These are phyloP conservation scores for Pundamilia nyererei DNA, from an alignment of 2,113 vertebrate genomes.

Conservation along the genomic window DNA sequence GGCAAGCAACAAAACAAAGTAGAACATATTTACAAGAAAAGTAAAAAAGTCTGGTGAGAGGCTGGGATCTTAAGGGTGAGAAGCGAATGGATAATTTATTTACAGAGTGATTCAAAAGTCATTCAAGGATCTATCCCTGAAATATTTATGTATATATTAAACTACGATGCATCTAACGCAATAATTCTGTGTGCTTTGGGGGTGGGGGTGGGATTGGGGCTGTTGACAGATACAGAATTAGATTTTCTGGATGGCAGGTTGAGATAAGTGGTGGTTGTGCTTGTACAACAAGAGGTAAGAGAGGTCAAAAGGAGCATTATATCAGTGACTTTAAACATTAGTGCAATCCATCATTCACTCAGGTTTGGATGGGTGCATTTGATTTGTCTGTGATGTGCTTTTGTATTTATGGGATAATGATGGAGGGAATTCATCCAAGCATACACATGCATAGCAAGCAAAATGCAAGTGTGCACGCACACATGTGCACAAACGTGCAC, in stretches of 20 bases:
- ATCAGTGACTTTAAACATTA: not conserved
- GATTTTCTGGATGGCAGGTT: slow-evolving; percentile 20
- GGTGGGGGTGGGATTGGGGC: not conserved
- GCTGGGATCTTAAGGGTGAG: not conserved
- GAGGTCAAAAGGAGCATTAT: slow-evolving; percentile 21
- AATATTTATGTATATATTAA: slow-evolving; percentile 13
- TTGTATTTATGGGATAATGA: slow-evolving; percentile 10
- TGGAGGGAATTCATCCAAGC: not conserved
- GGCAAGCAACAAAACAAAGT: not conserved
- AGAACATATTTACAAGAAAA: slow-evolving; percentile 5
- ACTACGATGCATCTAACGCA: not conserved
- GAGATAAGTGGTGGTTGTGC: slow-evolving; percentile 19
- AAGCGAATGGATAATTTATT: not conserved
- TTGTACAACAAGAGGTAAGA: not conserved
- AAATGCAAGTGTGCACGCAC: not conserved
- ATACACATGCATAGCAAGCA: not conserved
- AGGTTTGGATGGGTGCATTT: not conserved
- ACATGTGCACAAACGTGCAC: not conserved
- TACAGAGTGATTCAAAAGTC: not conserved
- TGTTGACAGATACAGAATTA: slow-evolving; percentile 25
- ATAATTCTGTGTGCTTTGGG: not conserved
- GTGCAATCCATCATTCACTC: slow-evolving; percentile 25
- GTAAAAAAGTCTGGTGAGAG: not conserved
- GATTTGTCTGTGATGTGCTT: not conserved
- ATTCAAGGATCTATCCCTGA: not conserved